Evolutionary conservation across 2,113 vertebrate species (phyloP), one percentile per base, ranked within the genome.

Genomic region (Callaeas wilsoni): DNA sequence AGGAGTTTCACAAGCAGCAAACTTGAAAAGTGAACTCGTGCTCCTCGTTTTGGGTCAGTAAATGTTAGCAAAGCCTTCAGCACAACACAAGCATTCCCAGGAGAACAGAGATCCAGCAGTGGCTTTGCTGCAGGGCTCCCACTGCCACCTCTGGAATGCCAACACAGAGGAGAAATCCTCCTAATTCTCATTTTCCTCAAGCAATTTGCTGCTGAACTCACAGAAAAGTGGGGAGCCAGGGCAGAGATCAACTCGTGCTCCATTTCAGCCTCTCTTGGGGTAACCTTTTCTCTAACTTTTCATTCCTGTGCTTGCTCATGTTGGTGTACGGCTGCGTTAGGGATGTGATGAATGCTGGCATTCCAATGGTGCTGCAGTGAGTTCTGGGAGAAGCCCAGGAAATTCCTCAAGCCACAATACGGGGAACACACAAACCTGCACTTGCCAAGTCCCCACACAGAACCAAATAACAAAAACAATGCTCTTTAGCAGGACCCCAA

Each of bases 311-410:
- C 35, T 35, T 35, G 50, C 60, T 49, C 3, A 1, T 4, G 32
- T 3, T 22, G 50, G 13, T 19, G 13, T 4, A 2, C 10, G 59
- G 5, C n/a, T 9, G 27, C 1, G 1, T 26, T 0, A 46, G 70
- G 42, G 33, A 39, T 23, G 60, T 1, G 16, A 30, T 1, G 49
- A 19, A 68, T 26, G 63, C 53, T 14, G 52, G 32, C 17, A 4
- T 32, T 22, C 32, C 76, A 26, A 1, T 1, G 29, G 16, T 50
- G 70, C 42, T 55, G 30, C 4, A 17, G 50, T 1, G n/a, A 60
- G 29, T 6, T 7, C 25, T 37, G 71, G 71, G 73, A 83, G 56
- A 67, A 85, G 29, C 47, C 75, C 57, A 75, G 56, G 50, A 37
- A 44, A 49, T 26, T 53, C 52, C 56, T 71, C 42, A 41, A 75